Evolutionary conservation across 2,888 invertebrate genomes (phyloP).

Genomic region (Allolobophora icterica): DNA sequence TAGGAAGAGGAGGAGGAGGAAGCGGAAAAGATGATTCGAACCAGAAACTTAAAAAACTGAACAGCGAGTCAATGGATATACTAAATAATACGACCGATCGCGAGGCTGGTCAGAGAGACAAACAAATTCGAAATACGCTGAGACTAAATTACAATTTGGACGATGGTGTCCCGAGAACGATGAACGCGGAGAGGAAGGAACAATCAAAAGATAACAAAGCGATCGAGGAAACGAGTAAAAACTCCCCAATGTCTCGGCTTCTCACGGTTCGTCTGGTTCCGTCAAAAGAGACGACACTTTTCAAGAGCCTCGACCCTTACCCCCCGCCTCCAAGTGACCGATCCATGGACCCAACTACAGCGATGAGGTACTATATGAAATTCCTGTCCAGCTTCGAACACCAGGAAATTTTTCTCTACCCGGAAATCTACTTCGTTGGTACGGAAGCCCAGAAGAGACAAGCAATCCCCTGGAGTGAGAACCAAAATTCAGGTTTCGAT

Average conservation of each 20-base stretch:
- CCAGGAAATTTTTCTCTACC: conserved; percentile 92
- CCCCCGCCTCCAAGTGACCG: neutral
- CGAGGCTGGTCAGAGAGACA: neutral
- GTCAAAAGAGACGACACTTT: neutral
- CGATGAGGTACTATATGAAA: conserved; percentile 68
- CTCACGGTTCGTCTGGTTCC: neutral
- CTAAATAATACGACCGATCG: neutral
- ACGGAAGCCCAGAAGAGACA: conserved; percentile 93
- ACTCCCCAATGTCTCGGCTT: neutral
- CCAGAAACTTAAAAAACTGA: neutral
- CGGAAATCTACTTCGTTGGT: conserved; percentile 85
- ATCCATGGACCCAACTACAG: conserved; percentile 70
- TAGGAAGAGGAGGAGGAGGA: neutral
- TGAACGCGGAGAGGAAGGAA: neutral
- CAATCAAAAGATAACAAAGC: neutral
- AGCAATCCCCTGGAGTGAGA: conserved; percentile 72
- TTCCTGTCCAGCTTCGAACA: conserved; percentile 95
- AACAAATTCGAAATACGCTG: neutral
- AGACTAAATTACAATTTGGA: neutral
- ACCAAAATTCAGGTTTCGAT: conserved; percentile 61
- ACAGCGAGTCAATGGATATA: neutral
- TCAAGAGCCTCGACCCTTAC: neutral
- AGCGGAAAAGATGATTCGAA: neutral
- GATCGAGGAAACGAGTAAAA: neutral
- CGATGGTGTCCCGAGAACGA: neutral